Base-by-base conservation (phyloP, 2,797 vertebrate species). In the Xiphorhynchus erythropygius region DNA sequence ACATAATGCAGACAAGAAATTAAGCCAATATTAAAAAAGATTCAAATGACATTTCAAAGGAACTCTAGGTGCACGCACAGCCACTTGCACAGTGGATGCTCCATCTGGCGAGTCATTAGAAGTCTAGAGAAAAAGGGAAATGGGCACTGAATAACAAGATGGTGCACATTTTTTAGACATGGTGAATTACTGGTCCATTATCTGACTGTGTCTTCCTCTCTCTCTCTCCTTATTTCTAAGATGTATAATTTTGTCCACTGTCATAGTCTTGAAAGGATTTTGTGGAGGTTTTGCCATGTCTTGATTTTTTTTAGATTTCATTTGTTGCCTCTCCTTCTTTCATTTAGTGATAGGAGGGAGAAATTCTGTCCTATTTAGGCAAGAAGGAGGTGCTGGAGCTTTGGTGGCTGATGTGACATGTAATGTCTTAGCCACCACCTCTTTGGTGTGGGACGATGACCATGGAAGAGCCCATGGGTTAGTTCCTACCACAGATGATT, bases 1-100 rank as follows among this genome's bases (percentile, higher is more conserved):
- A 28, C 46, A 67, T 71, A 84, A 96, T 41, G 76, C 39, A 75
- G 85, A 87, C 50, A 81, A 94, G 55, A 92, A 89, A 92, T 87
- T 50, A 87, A 93, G 49, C 65, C 68, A 82, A 41, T 83, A 67
- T 83, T 83, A 59, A 63, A 84, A 90, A 60, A 76, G 19, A 75
- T 42, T 82, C 37, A 75, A 53, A 53, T 59, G 24, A 22, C 15
- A 30, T 68, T 84, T 79, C 59, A 69, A 49, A 92, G 64, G 28
- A 88, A 46, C 37, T 89, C 27, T 75, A 84, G 42, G 46, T 83
- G 23, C n/a, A 67, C 57, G 62, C 5, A 5, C 25, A 87, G 70
- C 35, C 5, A 2, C 82, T 96, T 80, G 37, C 57, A n/a, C n/a
- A 50, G 44, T 59, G 63, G 57, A 75, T 55, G 39, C 47, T 73